A percentile compares a stretch with the other conserved stretches of the same genome.
phyloP scores from a whole-genome alignment of 2,888 invertebrate species.

The Steinernema hermaphroditum region DNA sequence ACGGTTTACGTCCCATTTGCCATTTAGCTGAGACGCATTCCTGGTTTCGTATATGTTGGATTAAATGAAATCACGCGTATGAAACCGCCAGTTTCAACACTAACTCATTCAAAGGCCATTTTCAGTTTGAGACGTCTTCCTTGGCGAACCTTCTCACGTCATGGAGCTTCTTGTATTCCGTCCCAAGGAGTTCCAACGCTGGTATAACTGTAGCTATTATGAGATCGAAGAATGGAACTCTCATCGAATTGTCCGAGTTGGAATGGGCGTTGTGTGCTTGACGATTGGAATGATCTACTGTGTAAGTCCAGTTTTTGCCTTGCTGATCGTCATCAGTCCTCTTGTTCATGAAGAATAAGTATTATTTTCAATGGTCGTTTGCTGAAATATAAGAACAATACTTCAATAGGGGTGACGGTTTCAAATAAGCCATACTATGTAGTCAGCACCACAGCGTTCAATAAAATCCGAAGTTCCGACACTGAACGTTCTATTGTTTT shows the following conservation, averaged over 20 bases:
- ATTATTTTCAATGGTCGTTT: neutral
- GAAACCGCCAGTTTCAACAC: too few relatives aligned
- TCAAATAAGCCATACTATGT: neutral
- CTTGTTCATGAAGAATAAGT: neutral
- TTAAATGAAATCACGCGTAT: too few relatives aligned
- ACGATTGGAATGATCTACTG: neutral
- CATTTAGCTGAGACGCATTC: too few relatives aligned
- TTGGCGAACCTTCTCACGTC: too few relatives aligned
- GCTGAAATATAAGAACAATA: neutral
- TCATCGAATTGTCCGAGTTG: neutral
- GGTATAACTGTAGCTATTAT: neutral
- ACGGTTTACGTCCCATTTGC: too few relatives aligned
- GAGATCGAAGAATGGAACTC: neutral
- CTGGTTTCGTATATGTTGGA: too few relatives aligned
- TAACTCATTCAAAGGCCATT: too few relatives aligned
- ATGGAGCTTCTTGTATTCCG: neutral
- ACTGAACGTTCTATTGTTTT: too few relatives aligned
- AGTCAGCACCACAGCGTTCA: too few relatives aligned
- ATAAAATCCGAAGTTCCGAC: too few relatives aligned
- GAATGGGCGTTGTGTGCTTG: neutral
- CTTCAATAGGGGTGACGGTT: neutral
- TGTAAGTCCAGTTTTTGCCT: neutral
- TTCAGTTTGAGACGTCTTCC: too few relatives aligned
- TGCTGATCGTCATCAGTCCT: neutral
- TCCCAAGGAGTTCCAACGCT: neutral